phyloP scores from a whole-genome alignment of 1,140 invertebrate species.

The Cyclina sinensis region DNA sequence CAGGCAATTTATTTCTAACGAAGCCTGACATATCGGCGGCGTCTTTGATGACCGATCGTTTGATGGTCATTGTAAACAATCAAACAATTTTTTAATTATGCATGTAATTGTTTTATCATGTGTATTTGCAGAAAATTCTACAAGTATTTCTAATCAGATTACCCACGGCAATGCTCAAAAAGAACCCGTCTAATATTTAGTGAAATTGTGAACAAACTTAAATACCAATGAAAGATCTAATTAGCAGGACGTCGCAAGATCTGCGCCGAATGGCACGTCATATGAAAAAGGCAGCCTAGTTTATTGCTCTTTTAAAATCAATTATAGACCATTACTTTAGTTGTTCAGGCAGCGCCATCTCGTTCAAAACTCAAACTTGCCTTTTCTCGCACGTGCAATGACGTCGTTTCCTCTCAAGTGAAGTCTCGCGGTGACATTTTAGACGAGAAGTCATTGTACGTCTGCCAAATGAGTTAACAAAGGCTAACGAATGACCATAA shows the following conservation, averaged over 20 bases:
- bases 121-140: not conserved
- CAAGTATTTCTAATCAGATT: too few relatives aligned
- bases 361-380: conserved; percentile 17
- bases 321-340: conserved; percentile 2
- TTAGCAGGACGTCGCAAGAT: too few relatives aligned
- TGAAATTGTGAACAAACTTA: too few relatives aligned
- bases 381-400: conserved; percentile 31
- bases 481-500: conserved; percentile 49
- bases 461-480: conserved; percentile 50
- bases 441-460: conserved; percentile 29
- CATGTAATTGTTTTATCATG: not conserved
- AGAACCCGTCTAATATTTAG: too few relatives aligned
- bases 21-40: not conserved
- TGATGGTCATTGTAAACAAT: conserved; percentile 13
- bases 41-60: not conserved
- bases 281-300: not conserved
- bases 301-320: conserved; percentile 33
- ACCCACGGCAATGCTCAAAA: too few relatives aligned
- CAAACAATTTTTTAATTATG: not conserved
- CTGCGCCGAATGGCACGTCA: not conserved
- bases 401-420: conserved; percentile 38
- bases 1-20: conserved; percentile 35
- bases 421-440: conserved; percentile 29
- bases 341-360: conserved; percentile 11
- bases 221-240: too few relatives aligned